Evolutionary conservation across 1,140 invertebrate species (phyloP).

Genomic region (Macrocentrus cingulum): DNA sequence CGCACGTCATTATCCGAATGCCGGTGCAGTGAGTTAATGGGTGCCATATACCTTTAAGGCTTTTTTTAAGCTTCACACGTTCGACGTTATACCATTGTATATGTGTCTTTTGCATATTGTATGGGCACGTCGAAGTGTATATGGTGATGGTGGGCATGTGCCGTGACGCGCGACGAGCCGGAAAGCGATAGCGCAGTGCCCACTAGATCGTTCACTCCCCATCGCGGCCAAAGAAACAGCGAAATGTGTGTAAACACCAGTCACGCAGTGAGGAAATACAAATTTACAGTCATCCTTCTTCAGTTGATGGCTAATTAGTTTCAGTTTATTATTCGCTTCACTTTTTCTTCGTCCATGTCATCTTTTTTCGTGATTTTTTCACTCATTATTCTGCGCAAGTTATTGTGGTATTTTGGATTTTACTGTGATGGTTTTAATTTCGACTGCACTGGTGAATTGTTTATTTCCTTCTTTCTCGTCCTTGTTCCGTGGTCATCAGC

Average conservation of each 20-base stretch:
- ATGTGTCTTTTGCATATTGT: conserved; percentile 42
- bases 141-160: conserved; percentile 27
- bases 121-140: conserved; percentile 25
- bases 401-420: too few relatives aligned
- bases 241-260: not conserved
- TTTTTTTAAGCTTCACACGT: conserved; percentile 22
- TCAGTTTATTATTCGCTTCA: too few relatives aligned
- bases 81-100: conserved; percentile 37
- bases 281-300: too few relatives aligned
- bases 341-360: too few relatives aligned
- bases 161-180: conserved; percentile 48
- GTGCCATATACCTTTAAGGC: conserved; percentile 5
- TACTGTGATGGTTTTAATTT: too few relatives aligned
- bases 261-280: too few relatives aligned
- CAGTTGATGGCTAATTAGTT: too few relatives aligned
- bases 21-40: conserved; percentile 29
- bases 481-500: too few relatives aligned
- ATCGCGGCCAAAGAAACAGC: not conserved
- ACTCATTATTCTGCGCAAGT: too few relatives aligned
- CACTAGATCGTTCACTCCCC: not conserved
- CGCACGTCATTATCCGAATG: conserved; percentile 43
- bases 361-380: too few relatives aligned
- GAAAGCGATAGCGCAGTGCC: conserved; percentile 44
- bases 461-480: too few relatives aligned
- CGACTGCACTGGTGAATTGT: too few relatives aligned